These are phyloP conservation scores for Pelobates cultripes DNA, from an alignment of 2,797 vertebrate genomes.

Conservation along the genomic window DNA sequence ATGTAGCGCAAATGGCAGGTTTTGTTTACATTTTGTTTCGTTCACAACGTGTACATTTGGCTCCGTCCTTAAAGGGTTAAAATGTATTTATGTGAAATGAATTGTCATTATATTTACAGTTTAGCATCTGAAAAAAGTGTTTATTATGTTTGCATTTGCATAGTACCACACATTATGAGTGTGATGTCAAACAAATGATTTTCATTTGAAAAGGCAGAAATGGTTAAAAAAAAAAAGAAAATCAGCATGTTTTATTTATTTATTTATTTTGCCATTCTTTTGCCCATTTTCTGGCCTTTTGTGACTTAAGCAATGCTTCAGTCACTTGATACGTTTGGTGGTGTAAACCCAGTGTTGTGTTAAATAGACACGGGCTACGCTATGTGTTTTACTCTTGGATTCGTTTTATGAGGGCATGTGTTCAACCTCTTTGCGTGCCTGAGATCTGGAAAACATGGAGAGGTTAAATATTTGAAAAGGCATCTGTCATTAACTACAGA, in stretches of 20 bases:
- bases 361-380: slow-evolving; percentile 26
- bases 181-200: too few relatives aligned
- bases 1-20: too few relatives aligned
- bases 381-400: slow-evolving; percentile 41
- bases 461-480: slow-evolving; percentile 54
- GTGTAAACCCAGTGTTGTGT: slow-evolving; percentile 9
- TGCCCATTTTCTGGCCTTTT: not conserved
- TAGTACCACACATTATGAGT: too few relatives aligned
- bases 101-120: too few relatives aligned
- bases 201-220: too few relatives aligned
- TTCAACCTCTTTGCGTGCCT: slow-evolving; percentile 44
- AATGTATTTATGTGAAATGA: too few relatives aligned
- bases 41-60: too few relatives aligned
- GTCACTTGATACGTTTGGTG: slow-evolving; percentile 24
- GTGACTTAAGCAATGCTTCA: not conserved
- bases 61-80: too few relatives aligned
- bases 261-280: not conserved
- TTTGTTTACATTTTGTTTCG: too few relatives aligned
- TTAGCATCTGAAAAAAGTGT: too few relatives aligned
- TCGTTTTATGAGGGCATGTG: slow-evolving; percentile 49
- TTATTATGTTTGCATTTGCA: too few relatives aligned
- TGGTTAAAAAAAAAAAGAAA: not conserved
- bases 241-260: not conserved
- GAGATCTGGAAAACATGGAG: slow-evolving; percentile 53
- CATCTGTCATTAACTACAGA: slow-evolving; percentile 48